phyloP scores from a whole-genome alignment of 2,888 invertebrate genomes.

The Pediacus dermestoides region DNA sequence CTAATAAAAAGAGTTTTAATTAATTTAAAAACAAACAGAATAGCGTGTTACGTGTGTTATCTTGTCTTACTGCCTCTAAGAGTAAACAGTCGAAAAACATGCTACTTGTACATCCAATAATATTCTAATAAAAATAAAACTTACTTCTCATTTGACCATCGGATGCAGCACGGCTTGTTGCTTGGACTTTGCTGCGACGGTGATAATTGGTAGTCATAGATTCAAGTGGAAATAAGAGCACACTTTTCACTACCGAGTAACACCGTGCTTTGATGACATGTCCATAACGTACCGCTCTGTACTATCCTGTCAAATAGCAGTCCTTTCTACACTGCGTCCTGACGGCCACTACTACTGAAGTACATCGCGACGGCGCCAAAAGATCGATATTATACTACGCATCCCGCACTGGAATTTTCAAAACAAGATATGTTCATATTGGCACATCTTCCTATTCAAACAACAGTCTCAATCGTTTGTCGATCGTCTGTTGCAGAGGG shows the following conservation, averaged over 20 bases:
- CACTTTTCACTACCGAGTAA: conserved; percentile 21
- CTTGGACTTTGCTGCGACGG: too few species aligned
- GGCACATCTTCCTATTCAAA: conserved; percentile 27
- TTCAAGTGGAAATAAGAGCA: conserved; percentile 9
- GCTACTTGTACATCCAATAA: too few species aligned
- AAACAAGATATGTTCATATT: conserved; percentile 29
- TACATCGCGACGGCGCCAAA: conserved; percentile 36
- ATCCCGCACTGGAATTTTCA: conserved; percentile 36
- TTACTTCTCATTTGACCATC: too few species aligned
- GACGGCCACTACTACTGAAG: conserved; percentile 22
- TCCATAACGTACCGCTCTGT: conserved; percentile 32
- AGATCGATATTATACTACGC: conserved; percentile 42
- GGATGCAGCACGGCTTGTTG: too few species aligned
- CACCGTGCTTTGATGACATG: conserved; percentile 20
- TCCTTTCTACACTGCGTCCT: conserved; percentile 33
- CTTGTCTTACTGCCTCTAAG: too few species aligned
- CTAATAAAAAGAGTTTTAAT: too few species aligned
- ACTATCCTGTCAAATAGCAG: conserved; percentile 33
- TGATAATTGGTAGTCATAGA: too few species aligned
- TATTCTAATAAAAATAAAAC: too few species aligned
- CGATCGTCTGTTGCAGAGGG: conserved; percentile 13
- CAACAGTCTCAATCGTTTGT: conserved; percentile 22
- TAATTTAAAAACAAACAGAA: too few species aligned
- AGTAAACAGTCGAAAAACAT: too few species aligned
- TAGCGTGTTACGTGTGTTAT: too few species aligned